A percentile compares a stretch with the other conserved stretches of the same genome.
Evolutionary conservation across 2,888 invertebrate genomes (phyloP).

Genomic region (Dinocampus coccinellae): DNA sequence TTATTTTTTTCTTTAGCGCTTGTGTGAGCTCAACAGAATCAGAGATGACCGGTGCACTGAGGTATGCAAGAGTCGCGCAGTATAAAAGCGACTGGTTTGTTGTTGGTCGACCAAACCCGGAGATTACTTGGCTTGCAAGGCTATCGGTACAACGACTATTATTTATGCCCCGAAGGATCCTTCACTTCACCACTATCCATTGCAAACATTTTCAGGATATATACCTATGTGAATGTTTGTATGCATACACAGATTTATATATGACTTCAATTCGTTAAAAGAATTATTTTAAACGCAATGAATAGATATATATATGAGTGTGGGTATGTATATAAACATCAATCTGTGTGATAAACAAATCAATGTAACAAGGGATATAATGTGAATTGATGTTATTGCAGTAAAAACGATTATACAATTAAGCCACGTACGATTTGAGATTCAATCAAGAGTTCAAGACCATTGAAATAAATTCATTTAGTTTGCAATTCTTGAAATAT

Average conservation of each 20-base stretch:
- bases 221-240: neutral
- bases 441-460: neutral
- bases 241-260: neutral
- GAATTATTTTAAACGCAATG: neutral
- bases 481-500: neutral
- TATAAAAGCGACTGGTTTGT: conserved; percentile 45
- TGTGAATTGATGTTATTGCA: neutral
- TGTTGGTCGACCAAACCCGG: conserved; percentile 42
- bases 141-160: conserved; percentile 43
- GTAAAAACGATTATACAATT: neutral
- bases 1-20: neutral
- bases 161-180: conserved; percentile 43
- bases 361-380: neutral
- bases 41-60: conserved; percentile 49
- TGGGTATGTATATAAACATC: too few species aligned
- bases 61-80: conserved; percentile 46
- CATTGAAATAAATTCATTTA: neutral
- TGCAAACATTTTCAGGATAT: neutral
- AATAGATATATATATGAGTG: too few species aligned
- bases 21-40: conserved; percentile 38
- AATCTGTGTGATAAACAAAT: neutral
- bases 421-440: neutral
- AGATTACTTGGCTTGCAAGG: conserved; percentile 37
- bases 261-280: neutral
- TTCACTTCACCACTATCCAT: conserved; percentile 25